Evolutionary conservation across 1,140 invertebrate species (phyloP), one percentile per base, ranked within the genome.

Genomic region (Nomia melanderi): DNA sequence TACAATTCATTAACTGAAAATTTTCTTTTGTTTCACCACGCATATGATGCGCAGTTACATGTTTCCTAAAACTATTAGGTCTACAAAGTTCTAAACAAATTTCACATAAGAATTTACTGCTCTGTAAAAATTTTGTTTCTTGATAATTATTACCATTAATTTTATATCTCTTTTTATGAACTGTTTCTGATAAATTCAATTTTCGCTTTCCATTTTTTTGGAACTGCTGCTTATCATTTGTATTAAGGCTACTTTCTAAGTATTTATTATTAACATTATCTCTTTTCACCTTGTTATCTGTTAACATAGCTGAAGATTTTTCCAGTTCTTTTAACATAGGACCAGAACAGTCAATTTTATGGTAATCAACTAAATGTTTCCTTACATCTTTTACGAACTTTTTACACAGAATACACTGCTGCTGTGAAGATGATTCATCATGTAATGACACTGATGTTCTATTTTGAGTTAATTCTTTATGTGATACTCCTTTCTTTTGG

Each of bases 311-410:
- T 29, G 23, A 25, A 14, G 53, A 8, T 17, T 65, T 29, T 25
- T 84, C 67, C 1, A 84, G 80, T 8, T 86, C 63, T 6, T 86
- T 72, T 5, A 87, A 39, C 36, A 89, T 64, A 9, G 47, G 31
- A 3, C 84, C 64, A 14, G 82, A 78, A 31, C 81, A 84, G 12
- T 80, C 44, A 80, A 91, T 89, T 78, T 91, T 92, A 74, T 92
- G 91, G 71, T 91, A 92, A 25, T 86, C 82, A 11, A 82, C 78
- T 36, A 91, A 84, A 53, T 92, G 91, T n/a, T 86, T 84, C 12
- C 47, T 65, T 17, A 92, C 83, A 59, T 89, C 81, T 27, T 78
- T 87, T 56, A 85, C 85, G 7, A 54, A n/a, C 12, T 80, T 72
- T 41, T 89, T 86, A 56, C 91, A 92, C 1, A 92, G 79, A 23